Evolutionary conservation across 2,797 vertebrate species (phyloP).

Genomic region (Silurus lanzhouensis): DNA sequence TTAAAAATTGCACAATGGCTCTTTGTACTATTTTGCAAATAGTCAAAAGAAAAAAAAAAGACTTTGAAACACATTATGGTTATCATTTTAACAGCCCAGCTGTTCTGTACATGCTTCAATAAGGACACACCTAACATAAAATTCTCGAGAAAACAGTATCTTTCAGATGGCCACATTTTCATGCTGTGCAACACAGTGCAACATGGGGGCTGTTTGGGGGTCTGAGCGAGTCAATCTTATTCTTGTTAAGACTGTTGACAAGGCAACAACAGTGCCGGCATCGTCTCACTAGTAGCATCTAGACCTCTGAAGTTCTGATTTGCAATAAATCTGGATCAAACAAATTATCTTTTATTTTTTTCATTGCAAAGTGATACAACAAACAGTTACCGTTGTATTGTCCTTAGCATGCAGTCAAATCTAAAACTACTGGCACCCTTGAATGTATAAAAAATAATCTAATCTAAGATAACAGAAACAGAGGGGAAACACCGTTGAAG

Average conservation of each 20-base stretch:
- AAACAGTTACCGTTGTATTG: neutral
- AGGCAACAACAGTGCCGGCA: neutral
- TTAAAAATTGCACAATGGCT: neutral
- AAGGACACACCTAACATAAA: neutral
- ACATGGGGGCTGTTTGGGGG: neutral
- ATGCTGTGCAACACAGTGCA: neutral
- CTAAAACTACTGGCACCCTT: neutral
- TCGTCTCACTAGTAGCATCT: neutral
- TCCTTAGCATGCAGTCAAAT: neutral
- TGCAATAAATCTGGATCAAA: neutral
- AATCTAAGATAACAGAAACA: neutral
- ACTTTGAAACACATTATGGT: neutral
- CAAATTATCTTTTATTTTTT: neutral
- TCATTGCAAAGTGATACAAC: neutral
- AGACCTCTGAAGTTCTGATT: neutral
- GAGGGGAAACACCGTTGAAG: neutral
- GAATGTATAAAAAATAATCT: neutral
- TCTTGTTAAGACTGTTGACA: neutral
- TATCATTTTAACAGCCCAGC: conserved; percentile 2
- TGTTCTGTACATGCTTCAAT: neutral
- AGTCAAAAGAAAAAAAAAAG: neutral
- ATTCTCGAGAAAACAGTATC: neutral
- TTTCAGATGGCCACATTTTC: neutral
- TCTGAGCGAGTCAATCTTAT: neutral
- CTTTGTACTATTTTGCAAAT: neutral